Evolutionary conservation across 2,888 invertebrate species (phyloP), one percentile per base, ranked within the genome.

Genomic region (Eupithecia subfuscata): DNA sequence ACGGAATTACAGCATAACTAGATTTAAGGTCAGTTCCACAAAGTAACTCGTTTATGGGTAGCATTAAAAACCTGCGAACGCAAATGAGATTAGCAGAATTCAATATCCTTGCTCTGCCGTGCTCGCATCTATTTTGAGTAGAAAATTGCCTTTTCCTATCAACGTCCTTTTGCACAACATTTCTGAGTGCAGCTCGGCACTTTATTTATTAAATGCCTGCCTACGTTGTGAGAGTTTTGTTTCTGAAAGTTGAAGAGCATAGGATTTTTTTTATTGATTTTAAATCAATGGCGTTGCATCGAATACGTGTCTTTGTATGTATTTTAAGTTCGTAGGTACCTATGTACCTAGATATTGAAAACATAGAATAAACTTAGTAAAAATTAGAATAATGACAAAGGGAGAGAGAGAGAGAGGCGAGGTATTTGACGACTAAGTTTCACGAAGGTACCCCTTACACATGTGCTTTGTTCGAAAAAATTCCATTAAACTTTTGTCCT

Each of bases 41-140:
- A 56, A 56, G 12, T 60, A 60, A 60, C 22, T 60, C 60, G 60
- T 22, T 60, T 60, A 22, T 9, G 60, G 22, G 22, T 25, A 8
- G 60, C 60, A 25, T 25, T 14, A 60, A 60, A 60, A 60, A 25
- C 60, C 22, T 60, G 12, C 25, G 12, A 60, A 25, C 22, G 60
- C n/a, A 12, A 60, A 60, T 1, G 25, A 60, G 60, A 14, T 60
- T 60, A 6, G 60, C 60, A 1, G 60, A 60, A 60, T 60, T 25
- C 60, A 60, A 60, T 60, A 60, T 22, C 56, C 56, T 56, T 11
- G 60, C 25, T 56, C 48, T n/a, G n/a, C 52, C n/a, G 60, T 25
- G 25, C 5, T 60, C 22, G 60, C 60, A 60, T 56, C 56, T n/a
- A 52, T 52, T 52, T 52, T 22, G 9, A 56, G 56, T 11, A 11